Evolutionary conservation across 2,888 invertebrate species (phyloP), one percentile per base, ranked within the genome.

Genomic region (Galerucella nymphaeae): DNA sequence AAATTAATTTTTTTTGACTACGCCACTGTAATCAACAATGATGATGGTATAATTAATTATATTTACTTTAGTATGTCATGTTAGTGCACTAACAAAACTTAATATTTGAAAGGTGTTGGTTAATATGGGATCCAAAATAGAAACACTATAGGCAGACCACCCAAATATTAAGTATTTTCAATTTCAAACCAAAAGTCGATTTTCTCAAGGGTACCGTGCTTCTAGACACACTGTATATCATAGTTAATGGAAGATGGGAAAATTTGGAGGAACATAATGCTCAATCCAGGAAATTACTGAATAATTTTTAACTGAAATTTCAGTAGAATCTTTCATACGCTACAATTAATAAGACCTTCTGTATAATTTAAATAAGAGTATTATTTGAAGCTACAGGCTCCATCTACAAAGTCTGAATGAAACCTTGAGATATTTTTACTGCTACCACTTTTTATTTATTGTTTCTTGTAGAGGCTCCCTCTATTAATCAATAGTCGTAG

Each of bases 31-130:
- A 41, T 66, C 23, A 41, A 14, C 18, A 14, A 41, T 16, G 67
- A 67, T 67, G 59, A 48, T 59, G 67, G 67, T 67, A 67, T 45
- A 45, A 67, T 59, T 67, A 67, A 42, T 9, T 16, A n/a, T 14
- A 3, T 50, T 13, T 13, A 13, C 11, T 13, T 50, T 4, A n/a
- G 16, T n/a, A 16, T 10, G 6, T 3, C 16, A 53, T 9, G 1
- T 53, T 53, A 16, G 18, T 53, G 53, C 16, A 53, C 18, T 53
- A 11, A n/a, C n/a, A 45, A 13, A 45, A 3, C 18, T 9, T 53
- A 50, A 16, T 50, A 50, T 50, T 50, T 50, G n/a, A 50, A 50
- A 50, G 50, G 16, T 53, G 53, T 53, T 2, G 53, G 53, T 53
- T 18, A n/a, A 53, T 53, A n/a, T 18, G 10, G 6, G 48, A n/a